Evolutionary conservation across 23 tunicate genomes (phyloP).

Genomic region (Halocynthia aurantium): DNA sequence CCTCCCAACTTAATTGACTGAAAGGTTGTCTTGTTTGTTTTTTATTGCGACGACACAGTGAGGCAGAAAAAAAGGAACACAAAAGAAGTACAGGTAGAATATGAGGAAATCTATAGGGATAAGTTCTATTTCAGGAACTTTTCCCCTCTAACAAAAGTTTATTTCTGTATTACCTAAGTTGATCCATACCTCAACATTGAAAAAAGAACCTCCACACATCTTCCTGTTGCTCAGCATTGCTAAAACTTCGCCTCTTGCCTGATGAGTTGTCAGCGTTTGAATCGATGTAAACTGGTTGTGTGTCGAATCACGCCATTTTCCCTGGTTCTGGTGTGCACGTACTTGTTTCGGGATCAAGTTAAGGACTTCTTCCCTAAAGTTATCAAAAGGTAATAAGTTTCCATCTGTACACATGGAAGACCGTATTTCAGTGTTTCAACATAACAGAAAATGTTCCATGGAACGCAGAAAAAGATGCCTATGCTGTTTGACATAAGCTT

Average conservation of each 20-base stretch:
- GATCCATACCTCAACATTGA: slow-evolving; percentile 19
- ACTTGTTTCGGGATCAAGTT: background rate
- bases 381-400: background rate
- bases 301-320: slow-evolving; percentile 1
- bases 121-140: too few species aligned
- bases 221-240: slow-evolving; percentile 11
- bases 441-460: too few species aligned
- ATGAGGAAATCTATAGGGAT: too few species aligned
- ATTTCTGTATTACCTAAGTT: background rate
- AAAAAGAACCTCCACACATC: slow-evolving; percentile 17
- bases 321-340: background rate
- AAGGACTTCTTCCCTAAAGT: slow-evolving; percentile 11
- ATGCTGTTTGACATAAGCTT: too few species aligned
- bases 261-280: slow-evolving; percentile 1
- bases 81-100: too few species aligned
- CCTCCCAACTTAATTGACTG: too few species aligned
- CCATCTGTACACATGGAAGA: too few species aligned
- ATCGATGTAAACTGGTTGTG: slow-evolving; percentile 13
- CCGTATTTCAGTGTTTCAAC: too few species aligned
- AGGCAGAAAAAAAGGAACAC: too few species aligned
- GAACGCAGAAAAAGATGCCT: too few species aligned
- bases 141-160: background rate
- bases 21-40: too few species aligned
- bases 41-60: too few species aligned
- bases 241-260: slow-evolving; percentile 23